These are phyloP conservation scores for Apis cerana DNA, from an alignment of 1,140 invertebrate species.

Conservation along the genomic window DNA sequence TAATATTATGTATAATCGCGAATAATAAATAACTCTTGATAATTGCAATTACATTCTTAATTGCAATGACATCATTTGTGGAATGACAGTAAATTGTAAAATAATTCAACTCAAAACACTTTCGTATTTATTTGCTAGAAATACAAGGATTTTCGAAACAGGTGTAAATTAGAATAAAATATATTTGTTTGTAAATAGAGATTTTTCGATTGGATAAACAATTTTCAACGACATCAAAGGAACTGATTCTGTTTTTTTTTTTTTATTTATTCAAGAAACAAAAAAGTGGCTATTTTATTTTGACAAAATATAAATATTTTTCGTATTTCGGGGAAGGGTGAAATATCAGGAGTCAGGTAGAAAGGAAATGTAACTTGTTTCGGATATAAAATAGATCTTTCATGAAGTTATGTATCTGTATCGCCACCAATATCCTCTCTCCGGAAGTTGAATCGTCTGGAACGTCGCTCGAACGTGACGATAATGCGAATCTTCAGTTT, in stretches of 20 bases:
- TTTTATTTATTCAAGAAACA: background rate
- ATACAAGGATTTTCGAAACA: too few relatives aligned
- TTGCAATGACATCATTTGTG: too few relatives aligned
- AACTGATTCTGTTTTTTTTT: background rate
- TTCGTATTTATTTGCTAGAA: too few relatives aligned
- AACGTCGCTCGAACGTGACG: slow-evolving; percentile 56
- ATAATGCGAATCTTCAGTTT: slow-evolving; percentile 54
- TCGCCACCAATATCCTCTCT: slow-evolving; percentile 49
- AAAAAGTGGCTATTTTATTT: background rate
- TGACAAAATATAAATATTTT: background rate
- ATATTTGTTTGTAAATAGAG: too few relatives aligned
- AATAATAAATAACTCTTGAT: too few relatives aligned
- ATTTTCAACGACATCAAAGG: too few relatives aligned
- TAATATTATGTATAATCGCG: too few relatives aligned
- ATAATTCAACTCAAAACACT: too few relatives aligned
- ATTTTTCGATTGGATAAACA: too few relatives aligned
- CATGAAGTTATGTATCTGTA: slow-evolving; percentile 35
- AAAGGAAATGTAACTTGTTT: slow-evolving; percentile 15
- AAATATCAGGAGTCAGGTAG: background rate
- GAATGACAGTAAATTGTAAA: too few relatives aligned
- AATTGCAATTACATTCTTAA: too few relatives aligned
- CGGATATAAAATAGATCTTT: slow-evolving; percentile 22
- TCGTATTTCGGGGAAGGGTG: background rate
- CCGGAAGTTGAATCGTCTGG: slow-evolving; percentile 42
- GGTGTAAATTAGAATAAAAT: too few relatives aligned